Base-by-base conservation (phyloP, 2,888 invertebrate genomes). In the Ochlodes sylvanus region DNA sequence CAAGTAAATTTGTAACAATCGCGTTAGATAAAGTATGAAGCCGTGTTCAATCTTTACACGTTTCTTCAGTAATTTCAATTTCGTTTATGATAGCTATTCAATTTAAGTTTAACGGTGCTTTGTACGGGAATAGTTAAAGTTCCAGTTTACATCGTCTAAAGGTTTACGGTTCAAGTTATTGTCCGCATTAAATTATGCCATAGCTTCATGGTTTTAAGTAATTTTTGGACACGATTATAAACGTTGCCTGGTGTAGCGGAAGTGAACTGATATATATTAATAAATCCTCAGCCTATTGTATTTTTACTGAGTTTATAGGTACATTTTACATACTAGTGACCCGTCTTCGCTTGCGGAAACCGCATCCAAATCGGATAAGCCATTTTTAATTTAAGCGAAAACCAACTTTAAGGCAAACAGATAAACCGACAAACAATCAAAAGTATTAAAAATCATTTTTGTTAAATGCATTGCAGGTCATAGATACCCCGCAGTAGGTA, bases 21-120 rank as follows among this genome's bases (percentile, higher is more conserved):
- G n/a, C 44, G 9, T 38, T 38, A 12, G 10, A 0, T 17, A 15
- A 7, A 47, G 6, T 17, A 17, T 19, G 19, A 17, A 50, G 19
- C 19, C 10, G 12, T 52, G 21, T 21, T 52, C 21, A 52, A 27
- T 52, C 52, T 21, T 32, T 34, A 34, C 34, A 34, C 34, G 15
- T 55, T 15, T 34, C 12, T 52, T 52, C 21, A 27, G 52, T 52
- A 27, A 27, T 52, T 52, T 52, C 21, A 38, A 14, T 57, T 68
- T 62, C 62, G 68, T 68, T 68, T 68, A 56, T 50, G 21, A 41
- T 32, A 62, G 62, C 68, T n/a, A 62, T 68, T 68, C 62, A 47
- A 62, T 68, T 62, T 62, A 56, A 68, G 50, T 68, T 68, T 62
- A 68, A 56, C 42, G 47, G 61, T 21, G 61, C 47, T 61, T 41